phyloP scores from a whole-genome alignment of 1,140 invertebrate species.

The Pemphigus obesinymphae region DNA sequence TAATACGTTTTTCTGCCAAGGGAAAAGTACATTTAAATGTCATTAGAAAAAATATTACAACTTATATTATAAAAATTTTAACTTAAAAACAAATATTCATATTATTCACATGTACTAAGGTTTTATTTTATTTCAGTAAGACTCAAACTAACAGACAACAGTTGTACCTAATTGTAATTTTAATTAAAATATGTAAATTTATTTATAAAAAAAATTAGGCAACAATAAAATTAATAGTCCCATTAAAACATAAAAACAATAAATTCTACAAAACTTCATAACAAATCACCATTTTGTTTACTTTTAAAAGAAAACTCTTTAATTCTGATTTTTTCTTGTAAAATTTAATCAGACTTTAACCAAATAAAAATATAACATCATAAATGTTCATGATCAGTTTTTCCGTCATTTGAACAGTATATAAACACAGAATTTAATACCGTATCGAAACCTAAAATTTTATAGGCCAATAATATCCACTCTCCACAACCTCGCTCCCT shows the following conservation, averaged over 20 bases:
- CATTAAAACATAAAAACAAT: too few relatives aligned
- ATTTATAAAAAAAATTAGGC: too few relatives aligned
- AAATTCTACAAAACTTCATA: background rate
- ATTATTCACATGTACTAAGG: background rate
- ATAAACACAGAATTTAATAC: conserved; percentile 27
- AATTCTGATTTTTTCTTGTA: background rate
- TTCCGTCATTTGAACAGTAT: background rate
- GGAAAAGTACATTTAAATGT: background rate
- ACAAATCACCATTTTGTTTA: background rate
- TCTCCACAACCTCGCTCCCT: background rate
- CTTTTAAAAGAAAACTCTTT: conserved; percentile 3
- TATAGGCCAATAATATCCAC: conserved; percentile 3
- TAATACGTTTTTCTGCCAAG: background rate
- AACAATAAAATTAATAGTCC: too few relatives aligned
- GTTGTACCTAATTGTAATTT: too few relatives aligned
- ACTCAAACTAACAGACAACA: too few relatives aligned
- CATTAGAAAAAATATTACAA: background rate
- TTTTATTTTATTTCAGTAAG: too few relatives aligned
- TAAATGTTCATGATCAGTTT: background rate
- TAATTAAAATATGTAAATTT: too few relatives aligned
- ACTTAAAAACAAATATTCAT: background rate
- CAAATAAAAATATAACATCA: background rate
- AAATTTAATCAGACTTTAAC: background rate
- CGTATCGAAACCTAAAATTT: conserved; percentile 9
- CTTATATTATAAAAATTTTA: background rate